A percentile compares a stretch with the other conserved stretches of the same genome.
Conservation (phyloP, 2,888 invertebrate species). For the Patella depressa region DNA sequence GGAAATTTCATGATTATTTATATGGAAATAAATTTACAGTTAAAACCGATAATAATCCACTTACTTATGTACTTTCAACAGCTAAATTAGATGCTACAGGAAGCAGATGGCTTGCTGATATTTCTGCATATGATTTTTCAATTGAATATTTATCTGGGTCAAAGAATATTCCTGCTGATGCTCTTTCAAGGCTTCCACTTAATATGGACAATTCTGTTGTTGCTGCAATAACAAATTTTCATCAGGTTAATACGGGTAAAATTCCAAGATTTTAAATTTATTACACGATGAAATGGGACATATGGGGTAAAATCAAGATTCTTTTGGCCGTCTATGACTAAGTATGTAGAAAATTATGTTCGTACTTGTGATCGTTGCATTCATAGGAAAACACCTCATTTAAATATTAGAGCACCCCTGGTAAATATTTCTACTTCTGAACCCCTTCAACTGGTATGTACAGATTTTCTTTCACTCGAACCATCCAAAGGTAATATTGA, state of each 20-base stretch:
- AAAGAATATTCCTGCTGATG: conserved; percentile 39
- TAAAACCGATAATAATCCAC: conserved; percentile 39
- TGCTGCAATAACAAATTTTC: conserved; percentile 18
- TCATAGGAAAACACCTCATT: conserved; percentile 17
- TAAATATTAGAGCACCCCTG: conserved; percentile 12
- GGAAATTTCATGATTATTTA: too few relatives aligned
- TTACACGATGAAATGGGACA: conserved; percentile 25
- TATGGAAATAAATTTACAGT: too few relatives aligned
- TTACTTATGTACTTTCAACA: conserved; percentile 35
- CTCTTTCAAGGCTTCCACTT: conserved; percentile 36
- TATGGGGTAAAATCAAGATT: conserved; percentile 24
- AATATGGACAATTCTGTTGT: not conserved
- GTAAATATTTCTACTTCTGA: conserved; percentile 16
- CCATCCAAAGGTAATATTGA: conserved; percentile 20
- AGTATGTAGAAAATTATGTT: conserved; percentile 13
- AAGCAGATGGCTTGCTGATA: conserved; percentile 34
- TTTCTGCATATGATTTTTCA: conserved; percentile 34
- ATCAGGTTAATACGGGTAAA: conserved; percentile 2
- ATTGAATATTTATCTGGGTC: conserved; percentile 38
- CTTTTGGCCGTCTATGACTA: too few relatives aligned
- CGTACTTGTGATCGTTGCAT: conserved; percentile 21
- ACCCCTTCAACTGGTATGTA: conserved; percentile 34
- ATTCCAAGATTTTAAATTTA: not conserved
- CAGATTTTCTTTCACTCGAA: conserved; percentile 33
- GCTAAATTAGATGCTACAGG: conserved; percentile 41